Base-by-base conservation (phyloP, 2,888 invertebrate genomes). In the Hedya salicella region DNA sequence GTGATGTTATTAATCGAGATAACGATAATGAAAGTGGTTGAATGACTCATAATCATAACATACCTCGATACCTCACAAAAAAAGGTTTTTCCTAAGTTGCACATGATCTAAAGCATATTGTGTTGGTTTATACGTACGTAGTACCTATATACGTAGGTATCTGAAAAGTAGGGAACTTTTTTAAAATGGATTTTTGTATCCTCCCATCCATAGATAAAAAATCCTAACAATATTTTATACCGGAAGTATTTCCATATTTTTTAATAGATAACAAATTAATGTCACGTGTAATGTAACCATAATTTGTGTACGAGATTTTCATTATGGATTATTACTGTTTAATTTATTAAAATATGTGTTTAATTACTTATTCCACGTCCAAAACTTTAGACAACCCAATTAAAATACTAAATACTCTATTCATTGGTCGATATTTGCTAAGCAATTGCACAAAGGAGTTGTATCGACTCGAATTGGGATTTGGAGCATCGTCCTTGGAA, bases 401-500 rank as follows among this genome's bases (percentile, higher is more conserved):
- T 6, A 56, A 42, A 40, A 44, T 17, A 44, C 1, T 25, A 52
- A 32, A 19, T 46, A 48, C 39, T 53, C 21, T 25, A 11, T 61
- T 48, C 17, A 39, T 61, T 46, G 21, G 39, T 52, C n/a, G n/a
- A n/a, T n/a, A n/a, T n/a, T n/a, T 36, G 19, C 42, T 62, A 52
- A 52, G 52, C 21, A n/a, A n/a, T n/a, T n/a, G 56, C 61, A 62
- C 54, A 62, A 67, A 68, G 67, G 66, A 62, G 53, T 62, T 65
- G 9, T 36, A 52, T 50, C 54, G 52, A 19, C 14, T 52, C 60
- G 62, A 72, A 70, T 68, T 69, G 68, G 75, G 70, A 72, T 70
- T 68, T 69, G 68, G 75, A 70, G 69, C 71, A 70, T 68, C 69
- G 74, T 70, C 70, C 73, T 72, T 71, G 70, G 63, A 72, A 73